Evolutionary conservation across 2,888 invertebrate species (phyloP).

Genomic region (Oscheius onirici): DNA sequence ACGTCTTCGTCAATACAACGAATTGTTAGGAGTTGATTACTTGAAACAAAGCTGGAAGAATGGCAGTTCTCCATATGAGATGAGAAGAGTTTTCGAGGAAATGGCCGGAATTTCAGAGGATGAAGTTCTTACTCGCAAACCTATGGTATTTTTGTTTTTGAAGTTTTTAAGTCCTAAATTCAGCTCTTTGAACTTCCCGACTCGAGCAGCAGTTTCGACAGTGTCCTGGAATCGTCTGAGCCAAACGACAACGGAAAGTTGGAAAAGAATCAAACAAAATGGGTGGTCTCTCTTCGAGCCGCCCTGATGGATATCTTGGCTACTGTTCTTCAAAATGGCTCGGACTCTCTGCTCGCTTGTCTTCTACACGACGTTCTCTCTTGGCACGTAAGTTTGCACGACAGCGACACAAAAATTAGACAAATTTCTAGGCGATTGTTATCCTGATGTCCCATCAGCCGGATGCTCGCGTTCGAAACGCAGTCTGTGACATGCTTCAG

Average conservation of each 20-base stretch:
- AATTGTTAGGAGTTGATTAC: slow-evolving; percentile 29
- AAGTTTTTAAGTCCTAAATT: neutral
- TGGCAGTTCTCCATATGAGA: slow-evolving; percentile 23
- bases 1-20: slow-evolving; percentile 28
- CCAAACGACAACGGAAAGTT: neutral
- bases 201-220: neutral
- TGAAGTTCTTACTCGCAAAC: neutral
- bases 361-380: slow-evolving; percentile 41
- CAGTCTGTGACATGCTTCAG: slow-evolving; percentile 50
- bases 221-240: neutral
- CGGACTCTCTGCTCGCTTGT: slow-evolving; percentile 38
- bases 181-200: neutral
- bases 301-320: slow-evolving; percentile 32
- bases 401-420: neutral
- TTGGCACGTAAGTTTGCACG: slow-evolving; percentile 40
- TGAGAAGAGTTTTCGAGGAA: slow-evolving; percentile 7
- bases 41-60: slow-evolving; percentile 25
- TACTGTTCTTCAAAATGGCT: slow-evolving; percentile 38
- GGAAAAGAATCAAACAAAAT: slow-evolving; percentile 4
- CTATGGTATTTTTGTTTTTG: neutral
- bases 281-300: slow-evolving; percentile 24
- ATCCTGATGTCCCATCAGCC: slow-evolving; percentile 57
- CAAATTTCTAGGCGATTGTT: slow-evolving; percentile 49
- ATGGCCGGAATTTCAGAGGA: neutral
- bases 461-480: slow-evolving; percentile 45